A percentile compares a stretch with the other conserved stretches of the same genome.
phyloP scores from a whole-genome alignment of 1,140 invertebrate genomes.

The Leptinotarsa lineolata region DNA sequence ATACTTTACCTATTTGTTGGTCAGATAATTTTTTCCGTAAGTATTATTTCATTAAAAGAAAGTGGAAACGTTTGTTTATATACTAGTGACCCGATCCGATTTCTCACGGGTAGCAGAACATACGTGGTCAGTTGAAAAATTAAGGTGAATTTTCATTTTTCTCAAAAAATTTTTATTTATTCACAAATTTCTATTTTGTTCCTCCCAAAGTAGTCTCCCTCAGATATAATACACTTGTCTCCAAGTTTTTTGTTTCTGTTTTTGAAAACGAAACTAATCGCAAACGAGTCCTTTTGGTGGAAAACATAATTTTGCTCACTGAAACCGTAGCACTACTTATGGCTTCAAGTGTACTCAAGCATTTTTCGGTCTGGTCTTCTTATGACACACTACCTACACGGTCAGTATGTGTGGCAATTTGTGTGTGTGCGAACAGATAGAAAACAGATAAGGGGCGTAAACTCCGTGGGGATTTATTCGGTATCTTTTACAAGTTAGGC shows the following conservation, averaged over 20 bases:
- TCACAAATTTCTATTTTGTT: too few relatives aligned
- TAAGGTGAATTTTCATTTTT: too few relatives aligned
- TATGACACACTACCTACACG: conserved; percentile 7
- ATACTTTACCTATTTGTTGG: conserved; percentile 13
- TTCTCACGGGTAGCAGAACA: too few relatives aligned
- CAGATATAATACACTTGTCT: too few relatives aligned
- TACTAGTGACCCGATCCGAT: neutral
- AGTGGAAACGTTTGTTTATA: neutral
- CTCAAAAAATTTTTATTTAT: too few relatives aligned
- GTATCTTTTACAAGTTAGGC: conserved; percentile 25
- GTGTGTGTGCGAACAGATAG: conserved; percentile 24
- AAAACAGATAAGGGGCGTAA: conserved; percentile 31
- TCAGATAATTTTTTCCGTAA: neutral
- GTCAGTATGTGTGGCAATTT: conserved; percentile 22
- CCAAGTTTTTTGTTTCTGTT: too few relatives aligned
- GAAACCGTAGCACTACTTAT: too few relatives aligned
- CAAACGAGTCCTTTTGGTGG: too few relatives aligned
- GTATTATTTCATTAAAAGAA: neutral
- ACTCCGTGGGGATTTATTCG: conserved; percentile 26
- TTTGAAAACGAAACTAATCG: too few relatives aligned
- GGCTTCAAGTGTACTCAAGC: neutral
- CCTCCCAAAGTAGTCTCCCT: too few relatives aligned
- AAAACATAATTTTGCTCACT: too few relatives aligned
- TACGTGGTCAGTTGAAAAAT: too few relatives aligned
- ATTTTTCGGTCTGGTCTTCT: neutral